Base-by-base conservation (phyloP, 1,140 invertebrate genomes). In the Cheumatopsyche charites region DNA sequence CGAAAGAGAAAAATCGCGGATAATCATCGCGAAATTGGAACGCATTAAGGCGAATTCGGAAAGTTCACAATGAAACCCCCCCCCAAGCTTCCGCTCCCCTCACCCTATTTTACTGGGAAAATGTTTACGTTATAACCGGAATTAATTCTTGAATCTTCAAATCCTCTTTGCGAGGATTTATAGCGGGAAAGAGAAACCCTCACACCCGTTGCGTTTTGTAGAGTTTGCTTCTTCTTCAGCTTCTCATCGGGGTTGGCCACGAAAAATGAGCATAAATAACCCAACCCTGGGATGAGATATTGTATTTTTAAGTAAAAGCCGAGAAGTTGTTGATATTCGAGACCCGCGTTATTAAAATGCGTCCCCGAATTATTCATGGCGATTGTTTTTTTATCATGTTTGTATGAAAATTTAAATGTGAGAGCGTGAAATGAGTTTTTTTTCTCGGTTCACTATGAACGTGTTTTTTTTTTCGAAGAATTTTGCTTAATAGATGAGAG, bases 41-140 rank as follows among this genome's bases (percentile, higher is more conserved):
- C 36, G 62, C 41, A 43, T 63, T 63, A 43, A 17, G 17, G 13
- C 4, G 52, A 58, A 58, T 21, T 12, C 52, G 19, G 11, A 42
- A 63, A 63, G 36, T 43, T 63, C 62, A 63, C 36, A 63, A 63
- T 63, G 17, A 25, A n/a, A n/a, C n/a, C n/a, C n/a, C n/a, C n/a
- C n/a, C n/a, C 29, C 9, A 3, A 9, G 29, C 9, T 9, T 9
- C 29, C 29, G 29, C 13, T 49, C 19, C 15, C 25, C 23, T 66
- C 13, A 13, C 13, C 47, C 47, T 7, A n/a, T 19, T 61, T 21
- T 36, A 25, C 26, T 29, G 26, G 41, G 26, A 49, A 63, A 68
- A 55, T 68, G 47, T 68, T 68, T 68, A 55, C 66, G 47, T 68
- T 68, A 55, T 55, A 68, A 68, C 66, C 47, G 25, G 47, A 68